Evolutionary conservation across 2,888 invertebrate species (phyloP), one percentile per base, ranked within the genome.

Genomic region (Drosophila maculinotata): DNA sequence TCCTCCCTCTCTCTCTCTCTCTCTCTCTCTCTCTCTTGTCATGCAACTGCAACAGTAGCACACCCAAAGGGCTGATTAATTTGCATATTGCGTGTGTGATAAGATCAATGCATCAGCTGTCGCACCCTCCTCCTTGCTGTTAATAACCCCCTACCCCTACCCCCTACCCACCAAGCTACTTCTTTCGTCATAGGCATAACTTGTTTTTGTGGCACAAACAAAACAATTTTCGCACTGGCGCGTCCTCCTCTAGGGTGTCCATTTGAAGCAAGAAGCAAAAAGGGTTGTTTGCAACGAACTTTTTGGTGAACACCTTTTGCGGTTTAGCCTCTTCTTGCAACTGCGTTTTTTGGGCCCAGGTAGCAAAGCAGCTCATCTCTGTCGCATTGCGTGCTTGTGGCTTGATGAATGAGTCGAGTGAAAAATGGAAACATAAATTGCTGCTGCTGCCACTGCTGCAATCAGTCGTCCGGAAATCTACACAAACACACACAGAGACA

Each of bases 401-500:
- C 65, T 69, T 83, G 77, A 86, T 86, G 82, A 82, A 82, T 82
- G 79, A 76, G 79, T 3, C n/a, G 20, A 84, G 72, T 79, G 83
- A 67, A 79, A 69, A 79, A 74, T 63, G 79, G 20, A 74, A 81
- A 81, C 82, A 79, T 79, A 70, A 80, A 81, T 78, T 74, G 65
- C 53, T 42, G 66, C 36, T 58, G 56, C 23, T 62, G 56, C n/a
- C 38, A 31, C 53, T 72, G 74, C 68, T 72, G 87, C 88, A 88
- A 87, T 88, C 88, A 87, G 65, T 76, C 84, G 87, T 57, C 87
- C 87, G 88, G 85, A 85, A 88, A 85, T 88, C 84, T 69, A 75
- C 73, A 77, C 68, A 84, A n/a, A 20, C 20, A 20, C 2, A 20
- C 20, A 20, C 2, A 3, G 20, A 2, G 71, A 85, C 62, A 25